phyloP scores from a whole-genome alignment of 2,113 vertebrate species.

The Muntiacus muntjak region DNA sequence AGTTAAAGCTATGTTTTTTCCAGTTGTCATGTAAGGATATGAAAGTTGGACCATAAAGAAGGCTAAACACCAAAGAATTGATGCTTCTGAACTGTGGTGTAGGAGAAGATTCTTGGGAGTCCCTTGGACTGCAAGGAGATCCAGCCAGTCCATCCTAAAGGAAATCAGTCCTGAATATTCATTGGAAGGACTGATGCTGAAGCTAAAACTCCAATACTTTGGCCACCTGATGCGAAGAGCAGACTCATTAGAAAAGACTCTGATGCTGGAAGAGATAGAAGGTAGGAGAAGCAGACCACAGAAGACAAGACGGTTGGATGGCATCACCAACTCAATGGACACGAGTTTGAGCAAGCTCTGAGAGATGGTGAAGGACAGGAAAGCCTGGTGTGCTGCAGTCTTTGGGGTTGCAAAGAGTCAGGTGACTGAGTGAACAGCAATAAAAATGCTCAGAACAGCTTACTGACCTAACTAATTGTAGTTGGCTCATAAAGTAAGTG shows the following conservation, averaged over 20 bases:
- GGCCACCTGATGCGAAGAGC: background rate
- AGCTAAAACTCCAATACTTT: background rate
- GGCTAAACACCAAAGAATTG: background rate
- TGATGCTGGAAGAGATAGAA: background rate
- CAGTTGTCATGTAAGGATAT: background rate
- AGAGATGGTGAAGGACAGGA: background rate
- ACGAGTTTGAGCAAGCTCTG: background rate
- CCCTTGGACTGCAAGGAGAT: background rate
- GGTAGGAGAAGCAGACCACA: background rate
- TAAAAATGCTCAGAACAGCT: background rate
- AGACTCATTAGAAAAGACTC: background rate
- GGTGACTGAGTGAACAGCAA: background rate
- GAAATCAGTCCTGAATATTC: background rate
- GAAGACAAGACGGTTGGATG: background rate
- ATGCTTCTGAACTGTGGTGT: background rate
- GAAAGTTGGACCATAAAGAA: background rate
- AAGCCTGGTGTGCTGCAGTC: background rate
- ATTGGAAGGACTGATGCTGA: background rate
- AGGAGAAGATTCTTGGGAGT: background rate
- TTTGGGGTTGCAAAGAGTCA: rapidly evolving
- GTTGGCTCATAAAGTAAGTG: background rate
- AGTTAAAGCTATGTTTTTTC: background rate
- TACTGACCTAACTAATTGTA: background rate
- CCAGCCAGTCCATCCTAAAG: background rate
- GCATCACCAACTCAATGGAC: background rate